Evolutionary conservation across 2,888 invertebrate genomes (phyloP).

Genomic region (Gibbula magus): DNA sequence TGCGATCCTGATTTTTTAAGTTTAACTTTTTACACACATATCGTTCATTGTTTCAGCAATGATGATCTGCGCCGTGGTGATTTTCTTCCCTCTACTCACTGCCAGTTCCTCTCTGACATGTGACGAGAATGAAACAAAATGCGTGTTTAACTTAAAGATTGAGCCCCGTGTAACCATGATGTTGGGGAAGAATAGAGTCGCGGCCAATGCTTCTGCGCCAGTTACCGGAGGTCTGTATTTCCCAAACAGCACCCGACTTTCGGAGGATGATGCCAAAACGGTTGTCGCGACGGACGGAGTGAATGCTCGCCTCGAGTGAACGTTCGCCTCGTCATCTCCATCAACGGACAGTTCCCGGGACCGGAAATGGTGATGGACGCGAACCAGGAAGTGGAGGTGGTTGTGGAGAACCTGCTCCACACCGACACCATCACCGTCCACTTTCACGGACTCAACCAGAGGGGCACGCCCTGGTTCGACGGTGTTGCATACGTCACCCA

Average conservation of each 20-base stretch:
- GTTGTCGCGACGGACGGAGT: conserved; percentile 52
- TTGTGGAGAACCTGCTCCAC: conserved; percentile 46
- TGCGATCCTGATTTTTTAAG: too few species aligned
- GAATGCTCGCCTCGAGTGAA: too few species aligned
- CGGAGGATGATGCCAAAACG: conserved; percentile 21
- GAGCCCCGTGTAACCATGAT: conserved; percentile 45
- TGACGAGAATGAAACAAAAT: conserved; percentile 20
- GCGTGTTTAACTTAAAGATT: conserved; percentile 39
- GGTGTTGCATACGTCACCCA: conserved; percentile 57
- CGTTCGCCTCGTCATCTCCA: conserved; percentile 47
- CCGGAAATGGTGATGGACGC: conserved; percentile 55
- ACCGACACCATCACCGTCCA: too few species aligned
- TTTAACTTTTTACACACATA: too few species aligned
- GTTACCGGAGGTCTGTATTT: conserved; percentile 31
- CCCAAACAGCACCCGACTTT: background rate
- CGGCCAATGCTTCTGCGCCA: background rate
- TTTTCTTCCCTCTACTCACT: too few species aligned
- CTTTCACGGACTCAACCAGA: too few species aligned
- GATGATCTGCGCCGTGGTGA: too few species aligned
- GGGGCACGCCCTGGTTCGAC: conserved; percentile 52
- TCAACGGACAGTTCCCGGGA: conserved; percentile 57
- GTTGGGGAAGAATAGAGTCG: conserved; percentile 30
- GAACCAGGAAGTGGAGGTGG: conserved; percentile 43
- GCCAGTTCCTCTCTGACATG: conserved; percentile 8
- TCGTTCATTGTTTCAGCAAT: too few species aligned